Conservation (phyloP, 2,113 vertebrate species). For the Propithecus coquereli region DNA sequence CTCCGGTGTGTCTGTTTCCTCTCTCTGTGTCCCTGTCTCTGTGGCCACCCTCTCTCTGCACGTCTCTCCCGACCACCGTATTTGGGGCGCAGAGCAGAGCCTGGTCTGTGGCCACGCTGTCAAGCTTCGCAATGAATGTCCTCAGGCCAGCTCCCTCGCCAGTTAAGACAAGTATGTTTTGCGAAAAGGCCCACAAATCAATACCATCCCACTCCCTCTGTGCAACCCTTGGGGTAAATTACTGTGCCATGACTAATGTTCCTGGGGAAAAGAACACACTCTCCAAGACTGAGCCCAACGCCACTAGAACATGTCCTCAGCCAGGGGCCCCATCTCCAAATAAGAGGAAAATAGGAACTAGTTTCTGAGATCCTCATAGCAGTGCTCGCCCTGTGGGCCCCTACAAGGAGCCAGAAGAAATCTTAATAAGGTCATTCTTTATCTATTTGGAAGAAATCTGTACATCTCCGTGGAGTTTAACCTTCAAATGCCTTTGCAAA, state of each 20-base stretch:
- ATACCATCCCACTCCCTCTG: not conserved
- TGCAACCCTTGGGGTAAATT: not conserved
- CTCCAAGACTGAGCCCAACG: not conserved
- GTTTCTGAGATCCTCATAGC: not conserved
- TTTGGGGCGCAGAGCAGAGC: not conserved
- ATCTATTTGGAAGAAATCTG: not conserved
- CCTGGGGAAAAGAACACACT: not conserved
- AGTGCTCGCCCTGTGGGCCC: no score
- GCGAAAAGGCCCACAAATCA: constrained; percentile 20
- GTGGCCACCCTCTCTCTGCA: not conserved
- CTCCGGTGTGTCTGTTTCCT: not conserved
- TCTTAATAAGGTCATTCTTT: not conserved
- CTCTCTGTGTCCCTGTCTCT: not conserved
- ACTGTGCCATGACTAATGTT: not conserved
- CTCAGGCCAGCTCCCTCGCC: not conserved
- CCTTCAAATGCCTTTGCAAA: not conserved
- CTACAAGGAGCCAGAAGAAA: not conserved
- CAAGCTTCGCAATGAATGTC: fast-evolving
- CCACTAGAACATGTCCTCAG: not conserved
- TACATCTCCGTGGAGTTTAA: not conserved
- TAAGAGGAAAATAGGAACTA: not conserved
- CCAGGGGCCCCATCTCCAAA: not conserved
- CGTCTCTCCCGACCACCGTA: fast-evolving
- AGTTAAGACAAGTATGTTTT: not conserved
- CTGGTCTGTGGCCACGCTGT: not conserved